Base-by-base conservation (phyloP, 92 coral and sea anemone species). In the Phymanthus crucifer region DNA sequence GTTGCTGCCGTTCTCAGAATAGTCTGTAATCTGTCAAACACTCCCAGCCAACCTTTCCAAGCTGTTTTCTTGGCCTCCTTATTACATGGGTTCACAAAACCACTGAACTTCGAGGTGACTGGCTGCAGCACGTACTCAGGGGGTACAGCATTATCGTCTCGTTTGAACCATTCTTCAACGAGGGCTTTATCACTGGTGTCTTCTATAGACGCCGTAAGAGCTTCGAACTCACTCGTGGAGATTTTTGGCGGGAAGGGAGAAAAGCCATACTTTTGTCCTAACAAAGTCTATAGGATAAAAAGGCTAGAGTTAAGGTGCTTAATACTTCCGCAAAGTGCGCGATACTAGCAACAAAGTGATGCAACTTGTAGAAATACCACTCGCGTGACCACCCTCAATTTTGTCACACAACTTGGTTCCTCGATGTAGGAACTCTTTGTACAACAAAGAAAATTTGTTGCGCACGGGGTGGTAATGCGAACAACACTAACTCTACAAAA, bases 261-360 rank as follows among this genome's bases (percentile, higher is more conserved):
- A 70, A 88, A 89, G 52, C 98, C 99, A 70, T 93, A 96, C 81
- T 93, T 93, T 77, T 96, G 98, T 46, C 99, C 89, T 31, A 89
- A 89, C 70, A 87, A 93, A 71, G 98, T 93, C 89, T 83, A 73
- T 23, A 79, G 80, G 58, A 35, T 19, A 13, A 52, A 19, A 74
- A 12, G 27, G 67, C 8, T 45, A 11, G 13, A 45, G 10, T 45
- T 45, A 45, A n/a, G n/a, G 50, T 9, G 10, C 10, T 45, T 11
- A 54, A 54, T 54, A 54, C 14, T n/a, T n/a, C n/a, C n/a, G n/a
- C n/a, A n/a, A n/a, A n/a, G n/a, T n/a, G n/a, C n/a, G n/a, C n/a
- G n/a, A n/a, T n/a, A n/a, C n/a, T n/a, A n/a, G n/a, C n/a, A n/a
- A n/a, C n/a, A n/a, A n/a, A n/a, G n/a, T n/a, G n/a, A n/a, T n/a